These are phyloP conservation scores for Podiceps cristatus DNA, from an alignment of 2,113 vertebrate genomes.

Conservation along the genomic window DNA sequence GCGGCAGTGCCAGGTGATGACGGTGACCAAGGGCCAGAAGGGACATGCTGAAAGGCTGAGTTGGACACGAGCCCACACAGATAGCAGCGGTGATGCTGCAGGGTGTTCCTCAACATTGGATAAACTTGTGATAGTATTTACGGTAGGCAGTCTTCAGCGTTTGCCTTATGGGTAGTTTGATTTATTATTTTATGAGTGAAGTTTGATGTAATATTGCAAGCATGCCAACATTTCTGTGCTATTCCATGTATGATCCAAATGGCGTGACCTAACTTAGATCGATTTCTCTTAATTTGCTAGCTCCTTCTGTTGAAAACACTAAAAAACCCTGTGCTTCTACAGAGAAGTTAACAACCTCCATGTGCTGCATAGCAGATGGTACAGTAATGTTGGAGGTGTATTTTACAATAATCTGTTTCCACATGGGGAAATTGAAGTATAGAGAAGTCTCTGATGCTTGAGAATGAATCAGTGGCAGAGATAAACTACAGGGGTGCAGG, in stretches of 20 bases:
- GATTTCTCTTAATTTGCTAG: neutral
- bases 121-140: neutral
- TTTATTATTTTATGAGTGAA: neutral
- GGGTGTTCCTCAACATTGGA: neutral
- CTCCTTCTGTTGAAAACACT: conserved; percentile 21
- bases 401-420: conserved; percentile 55
- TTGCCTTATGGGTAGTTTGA: neutral
- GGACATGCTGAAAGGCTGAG: neutral
- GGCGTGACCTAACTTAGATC: neutral
- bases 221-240: neutral
- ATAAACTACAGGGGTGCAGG: neutral
- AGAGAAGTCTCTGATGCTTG: neutral
- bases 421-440: neutral
- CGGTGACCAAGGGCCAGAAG: neutral
- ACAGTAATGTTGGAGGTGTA: conserved; percentile 13
- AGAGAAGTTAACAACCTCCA: conserved; percentile 34
- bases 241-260: neutral
- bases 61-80: neutral
- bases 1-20: neutral
- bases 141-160: neutral
- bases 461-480: neutral
- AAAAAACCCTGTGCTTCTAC: conserved; percentile 13
- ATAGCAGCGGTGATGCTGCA: neutral
- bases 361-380: conserved; percentile 50
- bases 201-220: neutral